These are phyloP conservation scores for Desoria tigrina DNA, from an alignment of 2,888 invertebrate species.

Conservation along the genomic window DNA sequence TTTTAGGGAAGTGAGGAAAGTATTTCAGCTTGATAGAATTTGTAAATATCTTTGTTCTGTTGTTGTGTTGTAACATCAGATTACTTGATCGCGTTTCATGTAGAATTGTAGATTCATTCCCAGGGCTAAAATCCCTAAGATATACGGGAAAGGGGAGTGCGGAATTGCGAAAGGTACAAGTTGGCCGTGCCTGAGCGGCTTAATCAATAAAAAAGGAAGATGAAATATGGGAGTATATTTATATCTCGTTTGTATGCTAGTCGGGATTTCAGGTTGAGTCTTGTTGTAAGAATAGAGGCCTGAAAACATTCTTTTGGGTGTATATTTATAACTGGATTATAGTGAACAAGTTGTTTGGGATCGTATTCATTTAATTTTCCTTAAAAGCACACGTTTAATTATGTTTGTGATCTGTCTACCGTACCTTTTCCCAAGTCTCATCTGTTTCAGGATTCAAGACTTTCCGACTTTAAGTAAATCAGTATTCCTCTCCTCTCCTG, in stretches of 20 bases:
- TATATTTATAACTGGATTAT: no score
- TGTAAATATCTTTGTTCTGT: no score
- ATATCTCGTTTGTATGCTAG: not conserved
- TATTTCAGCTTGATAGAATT: no score
- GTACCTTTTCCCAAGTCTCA: slow-evolving; percentile 1
- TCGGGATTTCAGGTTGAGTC: slow-evolving; percentile 5
- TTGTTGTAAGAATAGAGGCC: not conserved
- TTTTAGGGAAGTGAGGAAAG: no score
- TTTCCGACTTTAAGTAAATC: no score
- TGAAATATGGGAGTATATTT: slow-evolving; percentile 14
- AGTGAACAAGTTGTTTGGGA: no score
- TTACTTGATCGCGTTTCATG: no score
- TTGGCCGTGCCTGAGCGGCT: not conserved
- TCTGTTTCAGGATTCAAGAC: no score
- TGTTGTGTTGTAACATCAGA: no score
- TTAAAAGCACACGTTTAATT: slow-evolving; percentile 26
- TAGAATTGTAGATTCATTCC: no score
- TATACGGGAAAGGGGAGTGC: not conserved
- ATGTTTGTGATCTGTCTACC: slow-evolving; percentile 22
- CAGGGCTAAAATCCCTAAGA: no score
- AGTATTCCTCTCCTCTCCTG: slow-evolving; percentile 1
- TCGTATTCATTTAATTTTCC: slow-evolving; percentile 21
- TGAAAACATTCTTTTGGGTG: not conserved
- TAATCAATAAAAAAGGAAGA: slow-evolving; percentile 22
- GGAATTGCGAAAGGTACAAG: not conserved